phyloP scores from a whole-genome alignment of 1,140 invertebrate genomes.

The Drosophila ercepeae region DNA sequence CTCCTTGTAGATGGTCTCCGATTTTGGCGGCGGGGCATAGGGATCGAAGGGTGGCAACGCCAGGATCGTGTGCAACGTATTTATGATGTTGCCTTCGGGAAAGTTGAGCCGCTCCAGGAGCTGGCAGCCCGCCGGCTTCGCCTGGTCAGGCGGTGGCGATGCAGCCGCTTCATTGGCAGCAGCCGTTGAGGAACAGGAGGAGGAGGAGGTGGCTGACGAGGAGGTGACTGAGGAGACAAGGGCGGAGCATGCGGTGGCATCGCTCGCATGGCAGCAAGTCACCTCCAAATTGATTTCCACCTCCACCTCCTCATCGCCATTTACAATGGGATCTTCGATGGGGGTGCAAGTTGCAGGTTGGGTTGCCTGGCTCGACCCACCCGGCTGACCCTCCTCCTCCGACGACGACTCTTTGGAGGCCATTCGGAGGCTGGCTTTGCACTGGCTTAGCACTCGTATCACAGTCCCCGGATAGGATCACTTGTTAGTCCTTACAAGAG shows the following conservation, averaged over 20 bases:
- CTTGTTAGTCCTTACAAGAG: conserved; percentile 67
- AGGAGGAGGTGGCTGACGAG: conserved; percentile 6
- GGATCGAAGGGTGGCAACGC: conserved; percentile 77
- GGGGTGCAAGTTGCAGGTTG: conserved; percentile 2
- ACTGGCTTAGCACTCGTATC: conserved; percentile 21
- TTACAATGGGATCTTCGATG: conserved; percentile 40
- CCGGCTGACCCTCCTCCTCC: conserved; percentile 19
- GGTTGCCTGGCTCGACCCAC: conserved; percentile 11
- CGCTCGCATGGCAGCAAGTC: conserved; percentile 55
- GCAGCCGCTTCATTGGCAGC: conserved; percentile 34
- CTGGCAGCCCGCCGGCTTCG: conserved; percentile 55
- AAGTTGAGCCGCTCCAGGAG: conserved; percentile 68
- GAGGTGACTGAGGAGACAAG: conserved; percentile 1
- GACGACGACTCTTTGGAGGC: conserved; percentile 64
- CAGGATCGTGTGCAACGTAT: conserved; percentile 73
- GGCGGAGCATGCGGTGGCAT: conserved; percentile 13
- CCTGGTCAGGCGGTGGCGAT: conserved; percentile 39
- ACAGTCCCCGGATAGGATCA: conserved; percentile 36
- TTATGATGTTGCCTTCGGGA: conserved; percentile 70
- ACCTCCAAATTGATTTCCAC: conserved; percentile 52
- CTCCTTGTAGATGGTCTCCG: conserved; percentile 69
- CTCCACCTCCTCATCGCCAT: conserved; percentile 34
- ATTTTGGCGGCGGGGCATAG: conserved; percentile 67
- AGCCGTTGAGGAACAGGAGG: neutral
- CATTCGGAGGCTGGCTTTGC: conserved; percentile 22